Percentiles rank a stretch among this genome's conserved stretches.
These are phyloP conservation scores for Linurgus olivaceus DNA, from an alignment of 2,797 vertebrate species.

Conservation along the genomic window DNA sequence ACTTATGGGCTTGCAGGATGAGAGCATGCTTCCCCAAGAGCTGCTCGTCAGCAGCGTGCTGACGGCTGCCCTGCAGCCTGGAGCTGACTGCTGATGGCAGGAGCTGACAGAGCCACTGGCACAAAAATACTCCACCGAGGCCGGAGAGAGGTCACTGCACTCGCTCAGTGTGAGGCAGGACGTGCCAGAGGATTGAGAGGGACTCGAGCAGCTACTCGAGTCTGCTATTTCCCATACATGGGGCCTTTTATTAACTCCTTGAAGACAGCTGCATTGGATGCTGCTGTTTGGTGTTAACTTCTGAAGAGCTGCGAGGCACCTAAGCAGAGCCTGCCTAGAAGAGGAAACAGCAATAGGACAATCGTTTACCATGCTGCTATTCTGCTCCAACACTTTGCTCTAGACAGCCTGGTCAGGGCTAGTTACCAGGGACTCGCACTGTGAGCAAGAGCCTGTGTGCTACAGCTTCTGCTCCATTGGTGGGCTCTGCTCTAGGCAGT, in stretches of 20 bases:
- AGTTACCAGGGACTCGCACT: background rate
- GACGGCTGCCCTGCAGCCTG: background rate
- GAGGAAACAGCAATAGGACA: background rate
- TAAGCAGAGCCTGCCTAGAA: background rate
- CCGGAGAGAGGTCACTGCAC: conserved; percentile 40
- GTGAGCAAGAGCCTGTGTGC: background rate
- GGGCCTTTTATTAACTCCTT: conserved; percentile 28
- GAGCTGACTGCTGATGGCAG: conserved; percentile 41
- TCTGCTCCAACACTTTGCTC: background rate
- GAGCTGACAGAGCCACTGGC: conserved; percentile 37
- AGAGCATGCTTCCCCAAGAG: background rate
- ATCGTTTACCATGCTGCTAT: background rate
- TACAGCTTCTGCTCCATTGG: background rate
- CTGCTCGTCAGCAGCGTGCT: background rate
- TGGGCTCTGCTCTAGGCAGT: background rate
- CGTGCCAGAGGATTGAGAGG: conserved; percentile 24
- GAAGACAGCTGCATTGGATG: background rate
- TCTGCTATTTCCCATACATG: background rate
- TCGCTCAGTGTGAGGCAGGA: conserved; percentile 15
- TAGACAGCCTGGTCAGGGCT: background rate
- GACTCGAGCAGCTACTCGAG: background rate
- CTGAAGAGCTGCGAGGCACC: background rate
- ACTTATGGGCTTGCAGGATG: background rate
- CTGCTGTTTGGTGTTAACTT: background rate
- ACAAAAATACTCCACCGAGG: conserved; percentile 33